Conservation (phyloP, 2,113 vertebrate genomes). For the Thunnus thynnus region DNA sequence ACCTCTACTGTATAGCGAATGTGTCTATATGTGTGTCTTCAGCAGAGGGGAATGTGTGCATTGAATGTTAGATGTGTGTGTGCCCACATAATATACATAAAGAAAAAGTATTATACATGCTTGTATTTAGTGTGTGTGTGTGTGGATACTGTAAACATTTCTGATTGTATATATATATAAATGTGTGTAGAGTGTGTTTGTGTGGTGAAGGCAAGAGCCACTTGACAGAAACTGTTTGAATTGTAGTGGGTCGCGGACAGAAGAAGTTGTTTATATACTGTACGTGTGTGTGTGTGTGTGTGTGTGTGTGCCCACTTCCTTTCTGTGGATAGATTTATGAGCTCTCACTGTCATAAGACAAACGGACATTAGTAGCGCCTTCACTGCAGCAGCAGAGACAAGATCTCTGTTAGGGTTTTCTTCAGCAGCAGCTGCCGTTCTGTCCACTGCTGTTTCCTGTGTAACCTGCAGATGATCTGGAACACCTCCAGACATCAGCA, state of each 20-base stretch:
- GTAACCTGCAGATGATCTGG: not conserved
- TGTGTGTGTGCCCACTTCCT: not conserved
- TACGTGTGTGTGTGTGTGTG: not conserved
- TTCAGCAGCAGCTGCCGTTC: conserved; percentile 21
- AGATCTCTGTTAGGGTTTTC: not conserved
- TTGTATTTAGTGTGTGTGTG: not conserved
- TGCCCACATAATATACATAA: too few relatives aligned
- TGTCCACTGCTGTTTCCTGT: conserved; percentile 37
- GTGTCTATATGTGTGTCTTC: not conserved
- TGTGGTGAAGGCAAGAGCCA: not conserved
- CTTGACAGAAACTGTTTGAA: not conserved
- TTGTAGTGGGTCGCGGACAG: not conserved
- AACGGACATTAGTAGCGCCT: not conserved
- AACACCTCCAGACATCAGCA: conserved; percentile 27
- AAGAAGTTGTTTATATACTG: not conserved
- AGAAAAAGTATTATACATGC: not conserved
- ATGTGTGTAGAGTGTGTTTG: not conserved
- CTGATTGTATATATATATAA: not conserved
- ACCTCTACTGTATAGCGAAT: conserved; percentile 34
- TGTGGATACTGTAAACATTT: conserved; percentile 12
- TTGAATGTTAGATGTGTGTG: too few relatives aligned
- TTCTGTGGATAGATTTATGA: conserved; percentile 9
- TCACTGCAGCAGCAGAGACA: conserved; percentile 31
- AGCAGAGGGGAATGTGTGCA: not conserved
- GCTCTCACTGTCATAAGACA: not conserved